A percentile compares a stretch with the other conserved stretches of the same genome.
Evolutionary conservation across 2,888 invertebrate genomes (phyloP).

Genomic region (Diarsia rubi): DNA sequence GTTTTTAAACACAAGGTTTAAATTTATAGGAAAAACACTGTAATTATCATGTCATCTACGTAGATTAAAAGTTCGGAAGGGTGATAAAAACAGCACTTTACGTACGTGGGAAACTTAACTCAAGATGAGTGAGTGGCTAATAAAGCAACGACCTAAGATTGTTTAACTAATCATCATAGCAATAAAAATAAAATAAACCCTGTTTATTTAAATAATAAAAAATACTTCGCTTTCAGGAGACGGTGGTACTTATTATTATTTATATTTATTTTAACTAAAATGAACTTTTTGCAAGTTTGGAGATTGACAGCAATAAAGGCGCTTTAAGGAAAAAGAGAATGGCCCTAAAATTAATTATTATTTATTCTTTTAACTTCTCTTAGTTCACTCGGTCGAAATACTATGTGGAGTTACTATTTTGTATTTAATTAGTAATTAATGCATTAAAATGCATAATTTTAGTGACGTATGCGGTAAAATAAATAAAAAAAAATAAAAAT

Average conservation of each 20-base stretch:
- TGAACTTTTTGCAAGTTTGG: not conserved
- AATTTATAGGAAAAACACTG: not conserved
- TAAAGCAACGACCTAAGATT: constrained; percentile 31
- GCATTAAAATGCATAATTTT: no score
- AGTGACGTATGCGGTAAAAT: no score
- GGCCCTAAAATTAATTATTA: no score
- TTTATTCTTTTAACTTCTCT: no score
- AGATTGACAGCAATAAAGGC: no score
- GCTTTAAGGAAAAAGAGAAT: no score
- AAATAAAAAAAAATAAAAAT: no score
- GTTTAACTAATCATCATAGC: constrained; percentile 15
- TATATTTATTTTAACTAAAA: not conserved
- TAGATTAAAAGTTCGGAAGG: constrained; percentile 14
- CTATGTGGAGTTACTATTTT: no score
- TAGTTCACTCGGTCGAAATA: no score
- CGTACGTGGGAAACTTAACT: constrained; percentile 36
- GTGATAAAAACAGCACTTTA: constrained; percentile 39
- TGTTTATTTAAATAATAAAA: not conserved
- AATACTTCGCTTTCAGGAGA: not conserved
- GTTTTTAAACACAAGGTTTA: not conserved
- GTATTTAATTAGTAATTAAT: no score
- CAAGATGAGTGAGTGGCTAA: constrained; percentile 38
- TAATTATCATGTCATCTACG: constrained; percentile 39
- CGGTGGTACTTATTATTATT: not conserved
- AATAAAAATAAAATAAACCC: not conserved